Base-by-base conservation (phyloP, 2,888 invertebrate genomes). In the Liposcelis brunnea region DNA sequence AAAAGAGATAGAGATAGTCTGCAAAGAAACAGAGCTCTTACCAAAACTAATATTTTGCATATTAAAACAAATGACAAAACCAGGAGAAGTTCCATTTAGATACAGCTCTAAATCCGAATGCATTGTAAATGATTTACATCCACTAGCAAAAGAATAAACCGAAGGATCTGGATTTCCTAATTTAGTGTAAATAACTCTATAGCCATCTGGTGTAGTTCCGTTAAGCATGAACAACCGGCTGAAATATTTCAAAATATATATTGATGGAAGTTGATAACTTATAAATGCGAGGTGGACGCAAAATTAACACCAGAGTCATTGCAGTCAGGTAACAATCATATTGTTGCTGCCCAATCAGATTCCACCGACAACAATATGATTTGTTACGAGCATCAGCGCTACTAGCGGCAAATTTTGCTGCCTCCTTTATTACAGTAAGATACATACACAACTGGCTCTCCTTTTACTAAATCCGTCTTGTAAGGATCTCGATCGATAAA, bases 401-500 rank as follows among this genome's bases (percentile, higher is more conserved):
- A n/a, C n/a, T n/a, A n/a, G n/a, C n/a, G n/a, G n/a, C n/a, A n/a
- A n/a, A n/a, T n/a, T n/a, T n/a, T n/a, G n/a, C n/a, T n/a, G n/a
- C n/a, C n/a, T n/a, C n/a, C n/a, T n/a, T n/a, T n/a, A n/a, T n/a
- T n/a, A n/a, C n/a, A n/a, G n/a, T n/a, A n/a, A n/a, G n/a, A 6
- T 26, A 40, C 40, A 15, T 40, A 40, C 40, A 40, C 19, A 5
- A 40, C 19, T 16, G 15, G 16, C 16, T 40, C 6, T 6, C 40
- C 40, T 5, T 40, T 6, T 11, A 19, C 21, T 7, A 40, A 19
- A 19, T 40, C 40, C 6, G 19, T 19, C 21, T 6, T 40, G 19
- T 15, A 40, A 5, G 40, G 40, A 21, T 40, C 40, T 6, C 51
- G 43, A 31, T 49, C 42, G 26, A 34, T 40, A 38, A 51, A 51